phyloP scores from a whole-genome alignment of 2,113 vertebrate genomes.

The Corvus moneduloides region DNA sequence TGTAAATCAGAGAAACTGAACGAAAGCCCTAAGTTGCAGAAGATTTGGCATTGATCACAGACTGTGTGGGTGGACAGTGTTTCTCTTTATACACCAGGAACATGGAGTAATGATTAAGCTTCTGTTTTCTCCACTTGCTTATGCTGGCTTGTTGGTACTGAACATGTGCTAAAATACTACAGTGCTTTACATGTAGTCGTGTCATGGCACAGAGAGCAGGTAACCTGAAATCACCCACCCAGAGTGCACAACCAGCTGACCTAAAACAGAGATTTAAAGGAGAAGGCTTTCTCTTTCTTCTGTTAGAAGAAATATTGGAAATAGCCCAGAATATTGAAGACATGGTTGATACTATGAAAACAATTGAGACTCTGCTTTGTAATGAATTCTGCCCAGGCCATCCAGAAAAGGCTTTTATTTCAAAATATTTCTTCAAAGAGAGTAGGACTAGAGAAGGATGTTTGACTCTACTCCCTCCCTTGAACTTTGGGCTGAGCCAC shows the following conservation, averaged over 20 bases:
- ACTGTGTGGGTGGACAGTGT: constrained; percentile 67
- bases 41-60: constrained; percentile 45
- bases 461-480: neutral
- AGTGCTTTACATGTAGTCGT: neutral
- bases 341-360: neutral
- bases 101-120: constrained; percentile 65
- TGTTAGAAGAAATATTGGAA: neutral
- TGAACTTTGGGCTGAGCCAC: constrained; percentile 12
- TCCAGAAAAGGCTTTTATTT: neutral
- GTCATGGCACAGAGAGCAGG: constrained; percentile 17
- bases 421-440: neutral
- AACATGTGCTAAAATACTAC: constrained; percentile 43
- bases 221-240: constrained; percentile 46
- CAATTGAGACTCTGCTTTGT: neutral
- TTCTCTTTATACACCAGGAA: constrained; percentile 66
- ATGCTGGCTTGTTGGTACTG: constrained; percentile 32
- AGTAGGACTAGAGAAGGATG: neutral
- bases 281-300: neutral
- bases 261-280: neutral
- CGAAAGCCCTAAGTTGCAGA: constrained; percentile 38
- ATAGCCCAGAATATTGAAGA: neutral
- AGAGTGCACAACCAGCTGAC: neutral
- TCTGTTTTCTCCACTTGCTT: constrained; percentile 57
- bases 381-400: neutral
- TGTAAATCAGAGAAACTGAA: constrained; percentile 16